Evolutionary conservation across 2,797 vertebrate species (phyloP).

Genomic region (Sphenodon punctatus): DNA sequence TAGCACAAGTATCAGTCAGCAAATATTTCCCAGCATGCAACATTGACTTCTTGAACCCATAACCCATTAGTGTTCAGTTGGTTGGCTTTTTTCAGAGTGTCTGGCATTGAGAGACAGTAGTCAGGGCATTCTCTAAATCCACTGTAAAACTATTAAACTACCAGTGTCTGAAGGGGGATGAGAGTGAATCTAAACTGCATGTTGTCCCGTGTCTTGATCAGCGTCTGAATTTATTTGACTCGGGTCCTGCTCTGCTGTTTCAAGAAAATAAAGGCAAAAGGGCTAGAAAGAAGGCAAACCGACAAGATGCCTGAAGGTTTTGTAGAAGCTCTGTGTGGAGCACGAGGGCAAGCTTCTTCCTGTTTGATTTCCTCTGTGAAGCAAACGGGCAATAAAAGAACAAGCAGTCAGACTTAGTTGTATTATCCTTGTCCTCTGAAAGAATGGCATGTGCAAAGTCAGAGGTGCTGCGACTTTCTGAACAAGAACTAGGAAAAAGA

Average conservation of each 20-base stretch:
- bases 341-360: conserved; percentile 6
- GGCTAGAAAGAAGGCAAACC: conserved; percentile 18
- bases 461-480: neutral
- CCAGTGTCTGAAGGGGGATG: conserved; percentile 8
- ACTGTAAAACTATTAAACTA: conserved; percentile 7
- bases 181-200: conserved; percentile 17
- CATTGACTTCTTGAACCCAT: neutral
- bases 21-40: neutral
- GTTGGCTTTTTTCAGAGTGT: neutral
- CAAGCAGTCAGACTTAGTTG: conserved; percentile 23
- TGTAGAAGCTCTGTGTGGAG: neutral
- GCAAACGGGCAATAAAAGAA: conserved; percentile 37
- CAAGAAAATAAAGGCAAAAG: conserved; percentile 17
- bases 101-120: neutral
- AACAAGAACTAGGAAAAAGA: neutral
- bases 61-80: neutral
- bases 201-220: conserved; percentile 38
- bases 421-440: neutral
- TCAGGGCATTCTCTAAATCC: conserved; percentile 31
- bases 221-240: conserved; percentile 1
- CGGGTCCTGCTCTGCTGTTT: neutral
- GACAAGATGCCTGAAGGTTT: neutral
- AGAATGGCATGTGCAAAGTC: neutral
- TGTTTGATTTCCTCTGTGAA: neutral
- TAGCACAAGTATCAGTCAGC: neutral